Evolutionary conservation across 1,140 invertebrate genomes (phyloP).

Genomic region (Thalassaphorura encarpata): DNA sequence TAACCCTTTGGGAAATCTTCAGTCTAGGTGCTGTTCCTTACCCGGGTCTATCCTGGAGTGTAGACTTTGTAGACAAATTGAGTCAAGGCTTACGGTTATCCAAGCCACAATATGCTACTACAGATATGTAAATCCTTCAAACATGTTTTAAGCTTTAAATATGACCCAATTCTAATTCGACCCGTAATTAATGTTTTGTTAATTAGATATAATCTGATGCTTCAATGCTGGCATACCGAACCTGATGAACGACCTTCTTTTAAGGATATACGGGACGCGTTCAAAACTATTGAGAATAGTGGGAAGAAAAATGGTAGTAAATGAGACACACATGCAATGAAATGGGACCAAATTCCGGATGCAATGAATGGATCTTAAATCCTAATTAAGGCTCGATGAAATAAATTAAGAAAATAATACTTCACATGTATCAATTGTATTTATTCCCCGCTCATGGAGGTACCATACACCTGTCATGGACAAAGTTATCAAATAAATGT

Average conservation of each 20-base stretch:
- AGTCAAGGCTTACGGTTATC: slow-evolving; percentile 42
- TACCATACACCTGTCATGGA: too few species aligned
- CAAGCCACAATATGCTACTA: slow-evolving; percentile 58
- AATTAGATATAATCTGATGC: slow-evolving; percentile 44
- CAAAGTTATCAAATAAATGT: too few species aligned
- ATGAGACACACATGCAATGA: too few species aligned
- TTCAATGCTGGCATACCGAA: slow-evolving; percentile 45
- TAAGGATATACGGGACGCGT: background rate
- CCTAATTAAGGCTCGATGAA: too few species aligned
- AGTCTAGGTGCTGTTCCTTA: slow-evolving; percentile 37
- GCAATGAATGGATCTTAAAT: too few species aligned
- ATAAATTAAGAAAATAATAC: too few species aligned
- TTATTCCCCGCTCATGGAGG: too few species aligned
- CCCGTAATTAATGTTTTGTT: background rate
- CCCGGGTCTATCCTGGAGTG: slow-evolving; percentile 41
- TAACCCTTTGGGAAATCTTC: slow-evolving; percentile 43
- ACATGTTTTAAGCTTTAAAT: background rate
- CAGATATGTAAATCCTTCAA: slow-evolving; percentile 53
- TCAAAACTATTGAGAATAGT: background rate
- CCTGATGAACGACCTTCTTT: slow-evolving; percentile 46
- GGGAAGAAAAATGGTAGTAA: too few species aligned
- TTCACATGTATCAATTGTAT: too few species aligned
- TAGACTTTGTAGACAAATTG: slow-evolving; percentile 41
- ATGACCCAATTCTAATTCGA: background rate
- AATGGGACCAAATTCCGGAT: too few species aligned